These are phyloP conservation scores for Poecile atricapillus DNA, from an alignment of 2,113 vertebrate genomes.

Conservation along the genomic window DNA sequence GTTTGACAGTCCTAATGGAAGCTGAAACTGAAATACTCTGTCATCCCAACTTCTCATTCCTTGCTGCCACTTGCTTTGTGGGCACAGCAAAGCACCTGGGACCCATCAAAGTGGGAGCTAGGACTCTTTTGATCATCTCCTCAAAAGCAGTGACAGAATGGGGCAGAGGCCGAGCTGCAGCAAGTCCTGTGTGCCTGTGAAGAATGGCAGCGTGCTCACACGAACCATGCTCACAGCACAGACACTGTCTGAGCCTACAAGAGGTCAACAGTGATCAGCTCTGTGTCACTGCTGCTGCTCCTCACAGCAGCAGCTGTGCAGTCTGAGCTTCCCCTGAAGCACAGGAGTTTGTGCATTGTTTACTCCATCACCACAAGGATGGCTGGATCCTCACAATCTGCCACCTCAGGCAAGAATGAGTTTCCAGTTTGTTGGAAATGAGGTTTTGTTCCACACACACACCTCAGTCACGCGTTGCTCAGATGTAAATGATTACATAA, in stretches of 20 bases:
- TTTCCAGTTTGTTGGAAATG: background rate
- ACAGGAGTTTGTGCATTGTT: background rate
- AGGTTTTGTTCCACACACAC: accelerated
- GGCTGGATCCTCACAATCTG: background rate
- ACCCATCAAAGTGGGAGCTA: background rate
- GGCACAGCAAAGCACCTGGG: background rate
- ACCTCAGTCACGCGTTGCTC: background rate
- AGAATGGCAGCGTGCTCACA: background rate
- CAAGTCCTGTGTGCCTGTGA: background rate
- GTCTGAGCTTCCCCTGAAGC: background rate
- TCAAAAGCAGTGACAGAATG: background rate
- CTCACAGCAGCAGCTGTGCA: background rate
- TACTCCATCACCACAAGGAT: background rate
- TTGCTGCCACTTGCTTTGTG: background rate
- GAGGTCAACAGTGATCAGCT: background rate
- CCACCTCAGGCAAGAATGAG: background rate
- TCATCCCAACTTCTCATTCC: background rate
- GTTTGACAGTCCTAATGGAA: background rate
- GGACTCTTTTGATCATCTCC: background rate
- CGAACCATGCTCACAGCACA: background rate
- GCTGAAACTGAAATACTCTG: background rate
- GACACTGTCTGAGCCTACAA: background rate
- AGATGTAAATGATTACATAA: background rate
- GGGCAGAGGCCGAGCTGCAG: background rate
- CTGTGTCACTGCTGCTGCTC: background rate